These are phyloP conservation scores for Montipora capitata DNA, from an alignment of 92 coral and sea anemone genomes.

Conservation along the genomic window DNA sequence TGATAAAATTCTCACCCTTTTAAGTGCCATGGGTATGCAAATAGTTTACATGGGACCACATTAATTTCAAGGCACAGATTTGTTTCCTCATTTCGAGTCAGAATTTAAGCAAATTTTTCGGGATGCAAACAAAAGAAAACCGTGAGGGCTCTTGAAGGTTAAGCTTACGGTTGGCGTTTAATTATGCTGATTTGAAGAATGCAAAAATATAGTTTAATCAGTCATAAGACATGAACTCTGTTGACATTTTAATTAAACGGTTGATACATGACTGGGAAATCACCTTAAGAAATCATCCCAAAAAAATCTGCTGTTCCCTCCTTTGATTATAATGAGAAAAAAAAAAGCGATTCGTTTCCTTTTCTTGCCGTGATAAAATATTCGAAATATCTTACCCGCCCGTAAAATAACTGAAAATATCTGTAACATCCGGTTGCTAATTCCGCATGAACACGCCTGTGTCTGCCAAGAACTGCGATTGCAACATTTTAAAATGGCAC, in stretches of 20 bases:
- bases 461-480: constrained; percentile 7
- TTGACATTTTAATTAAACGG: neutral
- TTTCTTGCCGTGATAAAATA: neutral
- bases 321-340: too few species aligned
- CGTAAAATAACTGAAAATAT: constrained; percentile 13
- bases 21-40: too few species aligned
- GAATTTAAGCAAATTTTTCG: too few species aligned
- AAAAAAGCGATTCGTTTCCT: too few species aligned
- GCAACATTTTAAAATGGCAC: neutral
- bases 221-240: neutral
- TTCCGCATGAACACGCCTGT: neutral
- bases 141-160: neutral
- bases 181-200: neutral
- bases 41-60: too few species aligned
- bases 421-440: constrained; percentile 15
- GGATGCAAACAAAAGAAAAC: too few species aligned
- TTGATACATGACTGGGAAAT: too few species aligned
- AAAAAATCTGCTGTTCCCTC: too few species aligned
- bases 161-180: neutral
- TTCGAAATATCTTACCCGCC: neutral
- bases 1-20: too few species aligned
- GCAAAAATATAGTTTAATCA: neutral
- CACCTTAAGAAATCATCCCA: too few species aligned
- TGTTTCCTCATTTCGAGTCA: too few species aligned
- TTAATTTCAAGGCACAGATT: too few species aligned